Conservation (phyloP, 2,797 vertebrate genomes). For the Thunnus albacares region DNA sequence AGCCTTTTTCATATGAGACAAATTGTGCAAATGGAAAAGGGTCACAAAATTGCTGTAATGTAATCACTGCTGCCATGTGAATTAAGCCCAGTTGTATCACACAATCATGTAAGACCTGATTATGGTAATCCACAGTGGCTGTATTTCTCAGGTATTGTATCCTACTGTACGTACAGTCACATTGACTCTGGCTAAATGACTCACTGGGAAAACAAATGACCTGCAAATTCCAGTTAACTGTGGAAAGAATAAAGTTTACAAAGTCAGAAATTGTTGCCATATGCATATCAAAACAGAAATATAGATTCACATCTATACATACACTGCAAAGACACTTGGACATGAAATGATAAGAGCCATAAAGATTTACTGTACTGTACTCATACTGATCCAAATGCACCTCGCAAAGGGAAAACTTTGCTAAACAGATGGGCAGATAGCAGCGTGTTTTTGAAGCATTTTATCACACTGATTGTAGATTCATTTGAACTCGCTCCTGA, state of each 20-base stretch:
- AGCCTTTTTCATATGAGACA: conserved; percentile 69
- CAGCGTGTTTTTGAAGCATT: conserved; percentile 54
- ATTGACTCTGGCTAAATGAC: conserved; percentile 4
- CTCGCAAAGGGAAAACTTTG: conserved; percentile 28
- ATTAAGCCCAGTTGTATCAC: conserved; percentile 55
- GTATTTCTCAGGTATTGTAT: conserved; percentile 51
- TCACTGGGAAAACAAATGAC: not conserved
- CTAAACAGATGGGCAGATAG: conserved; percentile 67
- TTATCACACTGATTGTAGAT: conserved; percentile 63
- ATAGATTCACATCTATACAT: not conserved
- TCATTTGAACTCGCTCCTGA: conserved; percentile 70
- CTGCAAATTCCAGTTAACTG: conserved; percentile 17
- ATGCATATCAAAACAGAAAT: conserved; percentile 10
- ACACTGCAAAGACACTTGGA: conserved; percentile 29
- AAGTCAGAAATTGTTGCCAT: conserved; percentile 32
- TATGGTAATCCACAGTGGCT: conserved; percentile 51
- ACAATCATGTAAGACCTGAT: conserved; percentile 51
- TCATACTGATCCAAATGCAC: conserved; percentile 34
- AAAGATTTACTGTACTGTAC: conserved; percentile 11
- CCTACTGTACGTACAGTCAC: conserved; percentile 30
- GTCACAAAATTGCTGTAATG: conserved; percentile 69
- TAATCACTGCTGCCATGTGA: conserved; percentile 63
- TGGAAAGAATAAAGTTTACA: conserved; percentile 31
- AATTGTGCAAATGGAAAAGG: conserved; percentile 71
- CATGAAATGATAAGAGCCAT: conserved; percentile 47